Conservation (phyloP, 2,888 invertebrate species). For the Ligdia adustata region DNA sequence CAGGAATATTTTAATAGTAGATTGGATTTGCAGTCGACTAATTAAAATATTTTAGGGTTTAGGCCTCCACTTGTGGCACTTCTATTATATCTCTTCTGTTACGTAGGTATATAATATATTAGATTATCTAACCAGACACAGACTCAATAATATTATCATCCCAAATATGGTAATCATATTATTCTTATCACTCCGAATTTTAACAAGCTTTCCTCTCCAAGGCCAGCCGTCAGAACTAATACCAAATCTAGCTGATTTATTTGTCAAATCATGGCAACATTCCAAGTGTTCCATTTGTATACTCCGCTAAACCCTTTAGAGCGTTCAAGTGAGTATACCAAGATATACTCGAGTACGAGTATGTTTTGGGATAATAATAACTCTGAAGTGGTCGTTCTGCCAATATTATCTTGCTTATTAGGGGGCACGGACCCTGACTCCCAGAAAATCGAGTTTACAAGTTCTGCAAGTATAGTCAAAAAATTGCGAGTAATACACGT, state of each 20-base stretch:
- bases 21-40: no score
- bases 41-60: no score
- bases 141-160: neutral
- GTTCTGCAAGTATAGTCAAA: no score
- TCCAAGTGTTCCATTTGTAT: slow-evolving; percentile 53
- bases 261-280: slow-evolving; percentile 55
- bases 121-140: neutral
- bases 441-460: no score
- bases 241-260: slow-evolving; percentile 43
- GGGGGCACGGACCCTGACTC: no score
- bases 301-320: slow-evolving; percentile 13
- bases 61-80: no score
- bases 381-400: slow-evolving; percentile 2
- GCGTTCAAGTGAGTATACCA: slow-evolving; percentile 22
- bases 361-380: slow-evolving; percentile 19
- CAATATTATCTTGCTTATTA: no score
- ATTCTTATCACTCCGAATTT: slow-evolving; percentile 19
- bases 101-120: no score
- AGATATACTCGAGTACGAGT: slow-evolving; percentile 13
- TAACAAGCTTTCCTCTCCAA: slow-evolving; percentile 31
- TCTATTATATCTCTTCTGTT: no score
- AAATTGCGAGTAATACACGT: no score
- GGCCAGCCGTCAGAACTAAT: slow-evolving; percentile 38
- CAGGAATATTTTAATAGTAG: neutral
- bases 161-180: slow-evolving; percentile 1